Base-by-base conservation (phyloP, 1,140 invertebrate species). In the Drosophila chauvacae region DNA sequence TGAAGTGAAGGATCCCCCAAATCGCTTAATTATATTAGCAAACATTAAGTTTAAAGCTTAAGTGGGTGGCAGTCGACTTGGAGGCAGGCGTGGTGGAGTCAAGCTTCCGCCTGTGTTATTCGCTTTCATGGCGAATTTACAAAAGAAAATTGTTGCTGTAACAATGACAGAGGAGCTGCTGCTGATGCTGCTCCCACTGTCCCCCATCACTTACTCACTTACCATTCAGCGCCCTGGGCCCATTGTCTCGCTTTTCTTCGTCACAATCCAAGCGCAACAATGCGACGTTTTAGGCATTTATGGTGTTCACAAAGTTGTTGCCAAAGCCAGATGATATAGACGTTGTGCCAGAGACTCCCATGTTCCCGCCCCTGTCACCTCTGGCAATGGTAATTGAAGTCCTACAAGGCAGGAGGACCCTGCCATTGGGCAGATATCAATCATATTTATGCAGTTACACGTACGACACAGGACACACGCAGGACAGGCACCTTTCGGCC, bases 1-100 rank as follows among this genome's bases (percentile, higher is more conserved):
- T 53, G 72, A 61, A 64, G 51, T 68, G 44, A 76, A 58, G 58
- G 50, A 30, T 57, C 59, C 48, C 48, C 48, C 30, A 81, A 85
- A 87, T 87, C 76, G 80, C 71, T 86, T 86, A 79, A 86, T 86
- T 86, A 83, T 76, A 80, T 88, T 76, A 76, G 64, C 83, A 83
- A 88, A 87, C 75, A 86, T 69, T 69, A 61, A 77, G 74, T 77
- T 77, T 77, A 59, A 58, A 69, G 48, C 47, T 53, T 48, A 59
- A 55, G 42, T 23, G 45, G 62, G 30, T 48, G 63, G 63, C 37
- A 37, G 23, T 14, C 28, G 63, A 55, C 23, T 37, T 20, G 13
- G 16, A 10, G 42, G 10, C 7, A 10, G 9, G 45, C 20, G 7
- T 14, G 2, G 23, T 48, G 26, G 23, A 58, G 44, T 47, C 37